These are phyloP conservation scores for Dugesia japonica DNA, from an alignment of 2,888 invertebrate genomes.

Conservation along the genomic window DNA sequence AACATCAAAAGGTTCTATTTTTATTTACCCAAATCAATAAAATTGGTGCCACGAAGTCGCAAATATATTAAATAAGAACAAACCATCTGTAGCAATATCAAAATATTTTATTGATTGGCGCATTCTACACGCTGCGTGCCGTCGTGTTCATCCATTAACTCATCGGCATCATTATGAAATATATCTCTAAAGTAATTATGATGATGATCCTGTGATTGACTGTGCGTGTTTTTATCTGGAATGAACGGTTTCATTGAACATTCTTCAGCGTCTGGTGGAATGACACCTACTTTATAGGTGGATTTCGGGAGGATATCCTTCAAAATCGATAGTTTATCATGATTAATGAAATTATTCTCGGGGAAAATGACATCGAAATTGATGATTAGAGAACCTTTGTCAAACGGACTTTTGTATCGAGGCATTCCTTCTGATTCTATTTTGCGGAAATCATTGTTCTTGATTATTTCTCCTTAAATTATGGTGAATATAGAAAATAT, in stretches of 20 bases:
- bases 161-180: conserved; percentile 43
- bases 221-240: conserved; percentile 53
- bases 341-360: conserved; percentile 57
- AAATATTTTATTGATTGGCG: conserved; percentile 33
- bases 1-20: no score
- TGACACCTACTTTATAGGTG: conserved; percentile 38
- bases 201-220: conserved; percentile 30
- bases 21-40: no score
- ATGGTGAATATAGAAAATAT: no score
- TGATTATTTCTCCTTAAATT: conserved; percentile 65
- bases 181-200: conserved; percentile 36
- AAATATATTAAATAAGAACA: no score
- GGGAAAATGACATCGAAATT: conserved; percentile 75
- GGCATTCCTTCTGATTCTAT: conserved; percentile 90
- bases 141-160: conserved; percentile 31
- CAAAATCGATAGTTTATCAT: conserved; percentile 59
- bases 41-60: no score
- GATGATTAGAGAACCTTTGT: conserved; percentile 69
- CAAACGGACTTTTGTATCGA: conserved; percentile 75
- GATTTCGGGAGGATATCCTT: conserved; percentile 41
- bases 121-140: background rate
- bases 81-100: no score
- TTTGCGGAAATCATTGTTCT: conserved; percentile 73
- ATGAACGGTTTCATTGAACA: conserved; percentile 61
- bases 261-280: conserved; percentile 63